A percentile compares a stretch with the other conserved stretches of the same genome.
Conservation (phyloP, 1,140 invertebrate species). For the Gerris buenoi region DNA sequence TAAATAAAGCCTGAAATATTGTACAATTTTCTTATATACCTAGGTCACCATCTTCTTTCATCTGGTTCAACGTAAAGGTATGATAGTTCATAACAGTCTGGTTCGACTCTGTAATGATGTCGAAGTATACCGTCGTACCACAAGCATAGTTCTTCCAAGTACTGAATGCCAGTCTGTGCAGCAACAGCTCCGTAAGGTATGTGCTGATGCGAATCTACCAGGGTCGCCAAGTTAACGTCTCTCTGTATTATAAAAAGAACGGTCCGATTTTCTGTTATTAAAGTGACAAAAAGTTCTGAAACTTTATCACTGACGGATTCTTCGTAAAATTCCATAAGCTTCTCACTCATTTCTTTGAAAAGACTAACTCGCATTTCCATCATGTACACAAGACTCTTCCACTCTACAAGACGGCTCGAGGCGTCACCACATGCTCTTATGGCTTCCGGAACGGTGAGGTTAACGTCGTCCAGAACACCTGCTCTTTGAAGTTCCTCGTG, state of each 20-base stretch:
- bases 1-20: no score
- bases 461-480: not conserved
- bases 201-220: constrained; percentile 5
- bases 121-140: not conserved
- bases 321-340: not conserved
- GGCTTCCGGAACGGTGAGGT: not conserved
- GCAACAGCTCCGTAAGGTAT: not conserved
- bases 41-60: no score
- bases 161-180: not conserved
- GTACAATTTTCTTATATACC: no score
- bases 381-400: not conserved
- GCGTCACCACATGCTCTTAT: not conserved
- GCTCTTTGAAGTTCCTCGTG: not conserved
- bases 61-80: not conserved
- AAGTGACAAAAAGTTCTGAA: not conserved
- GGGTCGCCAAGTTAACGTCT: not conserved
- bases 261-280: constrained; percentile 1
- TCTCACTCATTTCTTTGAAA: not conserved
- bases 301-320: not conserved
- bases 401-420: not conserved
- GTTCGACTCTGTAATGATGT: not conserved
- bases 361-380: not conserved
- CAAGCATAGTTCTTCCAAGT: not conserved
- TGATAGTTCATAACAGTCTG: not conserved
- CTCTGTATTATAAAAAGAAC: not conserved